phyloP scores from a whole-genome alignment of 2,888 invertebrate genomes.

The Epirrita christyi region DNA sequence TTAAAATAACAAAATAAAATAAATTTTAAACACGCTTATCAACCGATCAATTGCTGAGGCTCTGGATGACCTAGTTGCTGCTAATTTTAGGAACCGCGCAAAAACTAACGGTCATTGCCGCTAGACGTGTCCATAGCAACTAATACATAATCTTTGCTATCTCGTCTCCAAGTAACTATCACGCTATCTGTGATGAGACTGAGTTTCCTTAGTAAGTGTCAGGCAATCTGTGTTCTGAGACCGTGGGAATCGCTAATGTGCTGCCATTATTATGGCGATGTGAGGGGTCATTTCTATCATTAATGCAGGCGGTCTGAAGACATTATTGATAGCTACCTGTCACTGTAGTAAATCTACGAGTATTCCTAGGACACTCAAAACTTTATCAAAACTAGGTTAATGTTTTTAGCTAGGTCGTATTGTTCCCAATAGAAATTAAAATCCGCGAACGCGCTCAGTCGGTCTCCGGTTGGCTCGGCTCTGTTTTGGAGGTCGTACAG shows the following conservation, averaged over 20 bases:
- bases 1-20: neutral
- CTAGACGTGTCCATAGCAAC: constrained; percentile 16
- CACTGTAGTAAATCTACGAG: neutral
- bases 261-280: constrained; percentile 5
- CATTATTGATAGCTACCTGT: neutral
- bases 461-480: neutral
- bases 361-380: neutral
- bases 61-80: constrained; percentile 28
- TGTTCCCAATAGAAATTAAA: neutral
- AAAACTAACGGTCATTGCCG: constrained; percentile 25
- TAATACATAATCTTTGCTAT: constrained; percentile 11
- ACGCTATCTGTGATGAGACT: constrained; percentile 7
- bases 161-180: constrained; percentile 20
- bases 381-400: too few relatives aligned
- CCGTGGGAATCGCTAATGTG: constrained; percentile 23
- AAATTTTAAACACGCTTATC: constrained; percentile 18
- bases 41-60: constrained; percentile 23
- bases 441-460: neutral
- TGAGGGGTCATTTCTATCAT: constrained; percentile 10
- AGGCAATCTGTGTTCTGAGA: constrained; percentile 15
- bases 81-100: constrained; percentile 32
- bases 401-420: neutral
- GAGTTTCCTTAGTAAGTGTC: constrained; percentile 8
- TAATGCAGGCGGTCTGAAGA: neutral
- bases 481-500: too few relatives aligned